Evolutionary conservation across 1,140 invertebrate species (phyloP).

Genomic region (Spodoptera litura): DNA sequence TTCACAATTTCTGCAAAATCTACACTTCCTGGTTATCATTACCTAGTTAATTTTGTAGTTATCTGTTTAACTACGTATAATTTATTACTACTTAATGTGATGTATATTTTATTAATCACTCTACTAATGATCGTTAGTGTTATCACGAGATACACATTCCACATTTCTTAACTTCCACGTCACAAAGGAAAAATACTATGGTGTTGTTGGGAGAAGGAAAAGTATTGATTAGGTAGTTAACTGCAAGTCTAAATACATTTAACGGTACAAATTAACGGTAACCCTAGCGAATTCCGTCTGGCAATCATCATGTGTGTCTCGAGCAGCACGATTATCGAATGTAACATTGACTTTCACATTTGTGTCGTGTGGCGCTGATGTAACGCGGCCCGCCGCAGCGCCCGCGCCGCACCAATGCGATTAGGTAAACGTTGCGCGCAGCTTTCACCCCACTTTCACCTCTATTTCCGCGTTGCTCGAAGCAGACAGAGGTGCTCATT

Average conservation of each 20-base stretch:
- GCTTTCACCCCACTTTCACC: slow-evolving; percentile 85
- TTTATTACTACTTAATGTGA: too few relatives aligned
- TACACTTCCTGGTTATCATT: too few relatives aligned
- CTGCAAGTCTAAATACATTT: slow-evolving; percentile 10
- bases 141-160: too few relatives aligned
- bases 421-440: slow-evolving; percentile 81
- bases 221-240: not conserved
- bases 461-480: slow-evolving; percentile 72
- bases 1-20: too few relatives aligned
- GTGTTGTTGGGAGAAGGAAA: not conserved
- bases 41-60: too few relatives aligned
- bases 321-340: slow-evolving; percentile 61
- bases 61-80: too few relatives aligned
- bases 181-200: not conserved
- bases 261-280: slow-evolving; percentile 41
- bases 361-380: slow-evolving; percentile 63
- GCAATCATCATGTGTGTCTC: slow-evolving; percentile 42
- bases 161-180: not conserved
- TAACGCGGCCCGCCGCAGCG: slow-evolving; percentile 62
- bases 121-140: too few relatives aligned
- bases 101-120: too few relatives aligned
- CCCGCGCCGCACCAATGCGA: slow-evolving; percentile 57
- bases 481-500: slow-evolving; percentile 52
- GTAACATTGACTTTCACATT: slow-evolving; percentile 85
- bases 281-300: slow-evolving; percentile 44